A percentile compares a stretch with the other conserved stretches of the same genome.
phyloP scores from a whole-genome alignment of 2,888 invertebrate species.

The Allophyes oxyacanthae region DNA sequence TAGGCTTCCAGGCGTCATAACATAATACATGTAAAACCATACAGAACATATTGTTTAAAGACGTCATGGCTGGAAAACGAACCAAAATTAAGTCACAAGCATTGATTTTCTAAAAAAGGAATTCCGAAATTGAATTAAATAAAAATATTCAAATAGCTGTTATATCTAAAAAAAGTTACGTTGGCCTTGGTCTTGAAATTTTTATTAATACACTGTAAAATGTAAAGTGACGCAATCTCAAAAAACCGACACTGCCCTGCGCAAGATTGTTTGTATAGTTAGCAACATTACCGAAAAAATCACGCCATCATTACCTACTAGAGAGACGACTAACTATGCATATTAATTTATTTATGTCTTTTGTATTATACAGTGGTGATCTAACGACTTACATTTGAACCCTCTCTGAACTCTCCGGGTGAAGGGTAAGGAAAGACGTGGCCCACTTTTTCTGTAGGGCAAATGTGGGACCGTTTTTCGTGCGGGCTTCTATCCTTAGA shows the following conservation, averaged over 20 bases:
- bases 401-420: slow-evolving; percentile 62
- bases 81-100: neutral
- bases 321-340: slow-evolving; percentile 31
- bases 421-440: slow-evolving; percentile 66
- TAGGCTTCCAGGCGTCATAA: neutral
- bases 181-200: slow-evolving; percentile 43
- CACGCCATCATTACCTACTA: slow-evolving; percentile 21
- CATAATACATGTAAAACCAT: slow-evolving; percentile 1
- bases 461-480: slow-evolving; percentile 38
- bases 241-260: slow-evolving; percentile 13
- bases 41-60: neutral
- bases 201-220: slow-evolving; percentile 26
- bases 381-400: slow-evolving; percentile 69
- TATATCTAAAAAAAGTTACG: slow-evolving; percentile 38
- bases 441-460: slow-evolving; percentile 61
- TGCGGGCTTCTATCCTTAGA: slow-evolving; percentile 44
- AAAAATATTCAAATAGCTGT: slow-evolving; percentile 13
- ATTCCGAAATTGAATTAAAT: slow-evolving; percentile 11
- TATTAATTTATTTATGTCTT: slow-evolving; percentile 52
- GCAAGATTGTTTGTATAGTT: slow-evolving; percentile 20
- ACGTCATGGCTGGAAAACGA: slow-evolving; percentile 3
- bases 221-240: slow-evolving; percentile 40
- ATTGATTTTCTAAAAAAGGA: slow-evolving; percentile 7
- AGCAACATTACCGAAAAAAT: slow-evolving; percentile 22
- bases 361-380: slow-evolving; percentile 61